Conservation (phyloP, 2,888 invertebrate genomes). For the Heliconius erato region DNA sequence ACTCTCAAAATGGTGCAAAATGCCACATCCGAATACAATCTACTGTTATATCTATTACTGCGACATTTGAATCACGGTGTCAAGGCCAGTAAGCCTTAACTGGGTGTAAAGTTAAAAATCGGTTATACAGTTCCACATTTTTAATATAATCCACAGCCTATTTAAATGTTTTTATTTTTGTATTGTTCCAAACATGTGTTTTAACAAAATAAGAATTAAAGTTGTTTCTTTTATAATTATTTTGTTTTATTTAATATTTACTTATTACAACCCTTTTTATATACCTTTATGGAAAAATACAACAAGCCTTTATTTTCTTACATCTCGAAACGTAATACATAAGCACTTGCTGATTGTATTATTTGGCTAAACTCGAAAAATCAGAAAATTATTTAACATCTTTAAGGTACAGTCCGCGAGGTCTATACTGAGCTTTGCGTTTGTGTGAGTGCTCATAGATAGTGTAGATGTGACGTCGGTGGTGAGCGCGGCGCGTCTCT, state of each 20-base stretch:
- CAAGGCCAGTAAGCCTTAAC: not conserved
- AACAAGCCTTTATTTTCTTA: too few species aligned
- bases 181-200: not conserved
- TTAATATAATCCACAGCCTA: not conserved
- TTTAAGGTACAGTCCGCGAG: too few species aligned
- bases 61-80: constrained; percentile 24
- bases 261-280: not conserved
- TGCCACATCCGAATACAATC: constrained; percentile 38
- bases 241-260: not conserved
- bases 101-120: not conserved
- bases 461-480: too few species aligned
- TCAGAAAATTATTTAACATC: too few species aligned
- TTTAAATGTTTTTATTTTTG: not conserved
- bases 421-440: not conserved
- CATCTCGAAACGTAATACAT: too few species aligned
- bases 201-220: constrained; percentile 13
- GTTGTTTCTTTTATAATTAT: not conserved
- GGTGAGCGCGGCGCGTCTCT: too few species aligned
- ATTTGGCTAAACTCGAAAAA: too few species aligned
- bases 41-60: constrained; percentile 28
- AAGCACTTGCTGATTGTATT: too few species aligned
- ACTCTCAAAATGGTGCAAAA: constrained; percentile 44
- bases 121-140: not conserved
- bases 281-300: too few species aligned
- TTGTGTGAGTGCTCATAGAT: not conserved